Evolutionary conservation across 2,797 vertebrate genomes (phyloP).

Genomic region (Eulemur rubriventer): DNA sequence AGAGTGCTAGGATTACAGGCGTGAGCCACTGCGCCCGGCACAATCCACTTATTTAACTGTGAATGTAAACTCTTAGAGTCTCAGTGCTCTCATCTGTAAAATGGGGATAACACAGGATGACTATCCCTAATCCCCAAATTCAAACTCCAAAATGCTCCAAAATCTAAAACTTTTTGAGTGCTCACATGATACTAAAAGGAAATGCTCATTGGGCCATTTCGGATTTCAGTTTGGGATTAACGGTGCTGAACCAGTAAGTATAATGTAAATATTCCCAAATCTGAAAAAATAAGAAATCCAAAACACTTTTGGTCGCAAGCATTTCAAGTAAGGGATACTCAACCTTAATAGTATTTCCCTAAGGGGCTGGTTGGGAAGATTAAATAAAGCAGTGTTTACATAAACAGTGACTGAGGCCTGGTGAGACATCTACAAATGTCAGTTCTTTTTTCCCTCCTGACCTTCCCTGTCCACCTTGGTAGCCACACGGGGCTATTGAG

Average conservation of each 20-base stretch:
- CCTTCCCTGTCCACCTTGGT: not conserved
- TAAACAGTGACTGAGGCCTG: not conserved
- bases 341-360: not conserved
- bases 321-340: not conserved
- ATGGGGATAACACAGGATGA: not conserved
- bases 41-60: not conserved
- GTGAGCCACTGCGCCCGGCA: too few relatives aligned
- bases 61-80: not conserved
- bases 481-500: not conserved
- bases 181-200: not conserved
- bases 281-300: not conserved
- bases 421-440: not conserved
- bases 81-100: not conserved
- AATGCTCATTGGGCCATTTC: not conserved
- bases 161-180: not conserved
- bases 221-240: not conserved
- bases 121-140: not conserved
- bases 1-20: too few relatives aligned
- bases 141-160: not conserved
- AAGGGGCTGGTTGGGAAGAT: not conserved
- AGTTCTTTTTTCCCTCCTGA: not conserved
- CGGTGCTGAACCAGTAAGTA: not conserved
- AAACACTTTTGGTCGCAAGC: not conserved
- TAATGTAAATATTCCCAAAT: not conserved
- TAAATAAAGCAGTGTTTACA: not conserved